Evolutionary conservation across 2,797 vertebrate species (phyloP), one percentile per base, ranked within the genome.

Genomic region (Acanthurus leucopareius): DNA sequence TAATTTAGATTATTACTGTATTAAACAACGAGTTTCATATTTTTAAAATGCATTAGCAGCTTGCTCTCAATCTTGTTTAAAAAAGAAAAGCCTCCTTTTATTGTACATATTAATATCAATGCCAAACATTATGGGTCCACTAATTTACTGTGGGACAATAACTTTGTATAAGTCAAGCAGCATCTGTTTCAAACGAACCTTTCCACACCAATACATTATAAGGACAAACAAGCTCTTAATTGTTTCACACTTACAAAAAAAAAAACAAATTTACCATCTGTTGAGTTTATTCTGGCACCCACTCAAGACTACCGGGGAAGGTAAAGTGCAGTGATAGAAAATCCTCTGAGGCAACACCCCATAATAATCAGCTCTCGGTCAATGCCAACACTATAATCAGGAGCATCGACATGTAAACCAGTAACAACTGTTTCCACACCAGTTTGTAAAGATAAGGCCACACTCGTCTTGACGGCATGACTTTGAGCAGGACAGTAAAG

Each of bases 361-460:
- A 25, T 3, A 70, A 53, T 19, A 52, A 1, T 4, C 52, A 28
- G 4, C 9, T 17, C 25, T 25, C 25, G 3, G 25, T 47, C 19
- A 53, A 1, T 5, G 1, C 11, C 2, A 20, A 67, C 53, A n/a
- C 4, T 16, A 3, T 35, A 25, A 17, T 60, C 49, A 53, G 9
- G 3, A 9, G 7, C 3, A 17, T 59, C 25, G 7, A 7, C 20
- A 40, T 45, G 20, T 67, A 28, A 16, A 19, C 25, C 68, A 48
- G 35, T 59, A 53, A 69, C 35, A 61, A 3, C 20, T 5, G 11
- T 54, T 62, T 65, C 15, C 38, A 1, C 0, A 28, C n/a, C 5
- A 3, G 32, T 73, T 40, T 67, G 65, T 35, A 60, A 77, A 80
- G 80, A 84, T 83, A 88, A 81, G 51, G 11, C 17, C 16, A 15